Base-by-base conservation (phyloP, 2,888 invertebrate species). In the Hedychridium roseum region DNA sequence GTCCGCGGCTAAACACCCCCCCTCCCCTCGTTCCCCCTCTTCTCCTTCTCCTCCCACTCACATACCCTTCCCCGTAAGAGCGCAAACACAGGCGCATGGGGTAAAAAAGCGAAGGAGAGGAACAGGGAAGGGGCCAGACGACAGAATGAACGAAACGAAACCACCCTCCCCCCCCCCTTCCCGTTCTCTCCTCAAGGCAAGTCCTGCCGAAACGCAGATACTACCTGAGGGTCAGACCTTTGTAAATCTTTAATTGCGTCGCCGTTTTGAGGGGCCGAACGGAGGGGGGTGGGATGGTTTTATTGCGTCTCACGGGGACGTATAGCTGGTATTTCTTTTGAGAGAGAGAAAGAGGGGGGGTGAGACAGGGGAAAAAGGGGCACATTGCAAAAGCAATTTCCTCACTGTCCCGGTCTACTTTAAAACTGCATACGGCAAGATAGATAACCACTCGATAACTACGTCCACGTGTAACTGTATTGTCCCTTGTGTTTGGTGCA, bases 21-120 rank as follows among this genome's bases (percentile, higher is more conserved):
- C 23, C 9, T 23, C 23, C 23, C 23, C 9, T 9, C 9, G 5
- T 31, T 16, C 16, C 31, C 16, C 31, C 9, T 12, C 2, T 16
- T 31, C 14, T 4, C 31, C 16, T 3, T 12, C 31, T 12, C 12
- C 12, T 31, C 31, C 2, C 31, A 2, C 31, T 31, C 12, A 15
- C 14, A 6, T 3, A 3, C 31, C 16, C 31, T 23, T 9, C 9
- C 23, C n/a, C n/a, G 41, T 36, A 48, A 48, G 46, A 46, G 46
- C 57, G 50, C 57, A 57, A 52, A 53, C 60, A 50, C 50, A n/a
- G n/a, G n/a, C 15, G 42, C 16, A 32, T 6, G 4, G 15, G 15
- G 11, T 3, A 3, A 11, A 28, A 7, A 11, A 28, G 15, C 16
- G 15, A 9, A 15, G 15, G 16, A 9, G 32, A 32, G 15, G 16